A percentile compares a stretch with the other conserved stretches of the same genome.
These are phyloP conservation scores for Gastrophysa polygoni DNA, from an alignment of 2,888 invertebrate species.

Conservation along the genomic window DNA sequence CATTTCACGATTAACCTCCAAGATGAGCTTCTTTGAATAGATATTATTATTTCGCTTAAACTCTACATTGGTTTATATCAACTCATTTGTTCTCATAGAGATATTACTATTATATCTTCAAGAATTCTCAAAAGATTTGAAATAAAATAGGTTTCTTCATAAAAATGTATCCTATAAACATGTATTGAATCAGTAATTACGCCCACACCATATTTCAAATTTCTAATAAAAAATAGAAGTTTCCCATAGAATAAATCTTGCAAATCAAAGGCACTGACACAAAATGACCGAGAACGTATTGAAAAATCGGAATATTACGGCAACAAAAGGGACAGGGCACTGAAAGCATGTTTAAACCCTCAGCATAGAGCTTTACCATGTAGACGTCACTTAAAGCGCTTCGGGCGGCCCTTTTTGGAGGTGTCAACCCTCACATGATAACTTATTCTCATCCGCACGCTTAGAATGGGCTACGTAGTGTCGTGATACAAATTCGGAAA, in stretches of 20 bases:
- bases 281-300: constrained; percentile 30
- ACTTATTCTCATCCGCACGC: constrained; percentile 50
- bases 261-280: constrained; percentile 21
- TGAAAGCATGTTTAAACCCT: constrained; percentile 43
- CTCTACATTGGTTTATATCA: no score
- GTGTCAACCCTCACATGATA: constrained; percentile 55
- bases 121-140: no score
- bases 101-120: no score
- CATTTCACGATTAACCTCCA: no score
- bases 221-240: neutral
- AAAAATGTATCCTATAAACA: no score
- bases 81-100: no score
- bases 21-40: no score
- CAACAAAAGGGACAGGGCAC: constrained; percentile 31
- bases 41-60: no score
- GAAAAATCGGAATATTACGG: constrained; percentile 32
- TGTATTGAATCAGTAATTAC: no score
- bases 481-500: neutral
- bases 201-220: neutral
- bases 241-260: constrained; percentile 22
- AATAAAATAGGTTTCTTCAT: no score
- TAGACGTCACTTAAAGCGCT: constrained; percentile 52
- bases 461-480: constrained; percentile 32
- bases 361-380: constrained; percentile 53
- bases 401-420: constrained; percentile 53